Evolutionary conservation across 2,113 vertebrate genomes (phyloP).

Genomic region (Lepus americanus): DNA sequence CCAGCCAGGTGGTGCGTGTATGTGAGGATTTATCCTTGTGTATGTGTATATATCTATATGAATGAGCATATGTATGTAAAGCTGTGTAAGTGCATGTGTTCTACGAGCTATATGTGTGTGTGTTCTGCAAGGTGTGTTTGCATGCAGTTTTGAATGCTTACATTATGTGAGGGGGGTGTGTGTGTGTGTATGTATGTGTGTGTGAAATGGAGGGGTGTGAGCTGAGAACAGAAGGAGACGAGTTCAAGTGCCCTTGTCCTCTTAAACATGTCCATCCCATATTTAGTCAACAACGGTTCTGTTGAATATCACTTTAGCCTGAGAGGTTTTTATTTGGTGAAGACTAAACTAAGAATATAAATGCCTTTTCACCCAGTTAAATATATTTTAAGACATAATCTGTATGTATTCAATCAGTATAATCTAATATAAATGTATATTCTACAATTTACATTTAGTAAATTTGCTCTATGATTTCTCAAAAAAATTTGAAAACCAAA

Average conservation of each 20-base stretch:
- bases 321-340: not conserved
- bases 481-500: not conserved
- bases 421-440: not conserved
- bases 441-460: not conserved
- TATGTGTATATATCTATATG: no score
- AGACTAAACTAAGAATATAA: not conserved
- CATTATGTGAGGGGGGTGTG: no score
- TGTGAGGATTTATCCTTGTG: not conserved
- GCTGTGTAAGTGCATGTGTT: not conserved
- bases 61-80: not conserved
- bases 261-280: not conserved
- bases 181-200: not conserved
- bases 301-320: not conserved
- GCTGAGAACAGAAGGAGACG: not conserved
- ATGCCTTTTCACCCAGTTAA: not conserved
- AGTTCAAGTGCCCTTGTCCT: not conserved
- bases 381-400: not conserved
- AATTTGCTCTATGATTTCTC: not conserved
- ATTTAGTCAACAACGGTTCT: not conserved
- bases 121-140: not conserved
- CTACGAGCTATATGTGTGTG: not conserved
- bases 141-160: no score
- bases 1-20: not conserved
- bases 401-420: not conserved
- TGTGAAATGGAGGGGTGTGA: not conserved